Percentiles rank a stretch among this genome's conserved stretches.
phyloP scores from a whole-genome alignment of 2,888 invertebrate species.

The Argyra leucocephala region DNA sequence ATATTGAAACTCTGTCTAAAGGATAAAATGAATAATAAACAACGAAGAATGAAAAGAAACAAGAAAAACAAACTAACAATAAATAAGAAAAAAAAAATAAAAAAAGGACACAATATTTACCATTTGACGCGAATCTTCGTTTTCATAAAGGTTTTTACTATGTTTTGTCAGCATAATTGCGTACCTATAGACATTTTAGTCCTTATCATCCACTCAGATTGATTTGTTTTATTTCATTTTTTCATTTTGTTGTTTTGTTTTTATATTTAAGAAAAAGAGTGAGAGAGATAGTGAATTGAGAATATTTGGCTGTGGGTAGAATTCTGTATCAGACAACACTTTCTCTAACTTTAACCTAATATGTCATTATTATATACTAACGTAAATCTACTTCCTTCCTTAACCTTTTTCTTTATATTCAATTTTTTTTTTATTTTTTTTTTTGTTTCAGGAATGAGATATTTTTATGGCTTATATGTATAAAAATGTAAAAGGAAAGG shows the following conservation, averaged over 20 bases:
- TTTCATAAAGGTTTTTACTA: not conserved
- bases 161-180: conserved; percentile 6
- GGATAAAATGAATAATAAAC: conserved; percentile 6
- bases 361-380: not conserved
- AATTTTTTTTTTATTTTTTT: too few species aligned
- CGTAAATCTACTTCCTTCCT: not conserved
- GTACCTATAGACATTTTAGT: not conserved
- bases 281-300: not conserved
- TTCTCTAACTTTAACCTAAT: not conserved
- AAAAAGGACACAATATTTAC: not conserved
- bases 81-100: not conserved
- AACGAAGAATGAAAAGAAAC: not conserved
- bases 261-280: not conserved
- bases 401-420: not conserved
- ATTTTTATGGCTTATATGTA: not conserved
- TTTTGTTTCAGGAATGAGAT: not conserved
- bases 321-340: not conserved
- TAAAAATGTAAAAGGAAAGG: not conserved
- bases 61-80: not conserved
- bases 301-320: not conserved
- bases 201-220: not conserved
- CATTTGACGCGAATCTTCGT: not conserved
- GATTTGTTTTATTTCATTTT: not conserved
- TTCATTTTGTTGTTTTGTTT: not conserved
- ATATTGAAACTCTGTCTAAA: not conserved